Evolutionary conservation across 2,113 vertebrate genomes (phyloP).

Genomic region (Argyrosomus japonicus): DNA sequence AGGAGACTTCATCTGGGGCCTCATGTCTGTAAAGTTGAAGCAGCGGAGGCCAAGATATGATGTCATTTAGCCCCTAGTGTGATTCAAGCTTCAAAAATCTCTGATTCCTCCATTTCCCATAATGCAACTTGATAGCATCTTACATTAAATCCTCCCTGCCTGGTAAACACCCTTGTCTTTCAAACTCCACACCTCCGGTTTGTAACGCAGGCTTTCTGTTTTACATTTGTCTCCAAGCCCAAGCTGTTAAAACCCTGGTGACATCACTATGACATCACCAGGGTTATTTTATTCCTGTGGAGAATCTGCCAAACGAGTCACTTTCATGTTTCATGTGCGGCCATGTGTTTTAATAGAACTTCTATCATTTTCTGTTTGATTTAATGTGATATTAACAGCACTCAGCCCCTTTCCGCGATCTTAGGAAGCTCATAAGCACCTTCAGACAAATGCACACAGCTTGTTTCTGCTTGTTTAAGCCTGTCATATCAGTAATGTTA

Average conservation of each 20-base stretch:
- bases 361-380: conserved; percentile 50
- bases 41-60: neutral
- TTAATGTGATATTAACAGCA: neutral
- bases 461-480: neutral
- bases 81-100: neutral
- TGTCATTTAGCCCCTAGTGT: neutral
- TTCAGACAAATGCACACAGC: neutral
- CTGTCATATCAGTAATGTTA: conserved; percentile 7
- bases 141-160: too few species aligned
- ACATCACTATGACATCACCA: conserved; percentile 6
- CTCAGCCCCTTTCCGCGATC: conserved; percentile 2
- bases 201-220: neutral
- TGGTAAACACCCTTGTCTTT: neutral
- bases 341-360: conserved; percentile 19
- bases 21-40: neutral
- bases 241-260: neutral
- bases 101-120: neutral
- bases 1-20: neutral
- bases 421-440: conserved; percentile 12
- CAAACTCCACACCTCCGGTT: neutral
- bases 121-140: neutral
- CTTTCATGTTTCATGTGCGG: neutral
- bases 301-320: neutral
- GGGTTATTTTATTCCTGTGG: neutral
- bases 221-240: neutral